Percentiles rank a stretch among this genome's conserved stretches.
Conservation (phyloP, 2,888 invertebrate species). For the Blera fallax region DNA sequence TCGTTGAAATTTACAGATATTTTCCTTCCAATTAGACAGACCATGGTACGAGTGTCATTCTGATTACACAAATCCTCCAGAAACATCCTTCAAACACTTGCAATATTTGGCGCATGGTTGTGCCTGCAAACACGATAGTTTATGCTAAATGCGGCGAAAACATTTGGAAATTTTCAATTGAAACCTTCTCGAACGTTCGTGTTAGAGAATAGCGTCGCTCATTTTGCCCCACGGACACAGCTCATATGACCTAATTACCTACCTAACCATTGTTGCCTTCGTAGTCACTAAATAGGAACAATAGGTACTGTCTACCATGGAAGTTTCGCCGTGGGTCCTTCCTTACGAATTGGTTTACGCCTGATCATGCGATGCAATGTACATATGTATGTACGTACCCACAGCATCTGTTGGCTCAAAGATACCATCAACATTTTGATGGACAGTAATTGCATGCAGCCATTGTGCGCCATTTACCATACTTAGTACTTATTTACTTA, state of each 20-base stretch:
- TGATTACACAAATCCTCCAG: too few relatives aligned
- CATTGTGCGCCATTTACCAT: conserved; percentile 41
- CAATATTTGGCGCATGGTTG: too few relatives aligned
- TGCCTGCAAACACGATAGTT: background rate
- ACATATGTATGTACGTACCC: too few relatives aligned
- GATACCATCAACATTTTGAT: conserved; percentile 39
- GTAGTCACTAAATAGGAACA: background rate
- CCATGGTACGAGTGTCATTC: too few relatives aligned
- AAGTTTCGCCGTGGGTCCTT: background rate
- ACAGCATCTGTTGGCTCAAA: background rate
- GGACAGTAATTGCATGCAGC: conserved; percentile 33
- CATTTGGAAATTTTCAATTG: background rate
- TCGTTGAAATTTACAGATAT: too few relatives aligned
- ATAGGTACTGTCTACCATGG: background rate
- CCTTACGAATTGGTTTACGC: background rate
- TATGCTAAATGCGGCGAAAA: background rate
- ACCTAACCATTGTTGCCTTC: background rate
- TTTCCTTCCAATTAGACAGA: too few relatives aligned
- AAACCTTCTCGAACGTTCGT: background rate
- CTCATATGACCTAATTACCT: conserved; percentile 22
- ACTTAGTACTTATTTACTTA: conserved; percentile 29
- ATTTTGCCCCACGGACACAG: background rate
- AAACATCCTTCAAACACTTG: too few relatives aligned
- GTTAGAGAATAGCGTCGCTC: background rate
- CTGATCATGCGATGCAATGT: background rate